These are phyloP conservation scores for Corydoras sp. DNA, from an alignment of 2,113 vertebrate genomes.

Conservation along the genomic window DNA sequence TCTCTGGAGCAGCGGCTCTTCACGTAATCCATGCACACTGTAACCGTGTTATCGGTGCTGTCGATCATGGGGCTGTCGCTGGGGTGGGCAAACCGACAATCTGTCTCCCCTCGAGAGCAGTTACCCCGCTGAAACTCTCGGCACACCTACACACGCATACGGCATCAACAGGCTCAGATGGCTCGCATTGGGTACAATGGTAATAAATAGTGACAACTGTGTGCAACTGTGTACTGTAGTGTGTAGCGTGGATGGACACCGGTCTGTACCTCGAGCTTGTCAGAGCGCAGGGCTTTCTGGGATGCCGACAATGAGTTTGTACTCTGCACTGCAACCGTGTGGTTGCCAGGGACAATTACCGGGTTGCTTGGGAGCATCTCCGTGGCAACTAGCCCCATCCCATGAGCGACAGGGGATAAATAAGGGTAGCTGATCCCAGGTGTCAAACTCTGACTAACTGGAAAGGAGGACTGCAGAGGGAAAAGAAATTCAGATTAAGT, in stretches of 20 bases:
- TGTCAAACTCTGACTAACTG: slow-evolving; percentile 84
- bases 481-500: background rate
- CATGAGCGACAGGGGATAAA: slow-evolving; percentile 87
- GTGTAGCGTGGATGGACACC: too few species aligned
- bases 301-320: slow-evolving; percentile 69
- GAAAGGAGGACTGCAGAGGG: slow-evolving; percentile 82
- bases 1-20: slow-evolving; percentile 99
- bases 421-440: slow-evolving; percentile 92
- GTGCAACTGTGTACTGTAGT: background rate
- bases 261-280: slow-evolving; percentile 90
- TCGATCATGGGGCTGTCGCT: slow-evolving; percentile 98
- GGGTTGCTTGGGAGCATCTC: slow-evolving; percentile 88
- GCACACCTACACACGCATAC: slow-evolving; percentile 73
- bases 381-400: slow-evolving; percentile 93
- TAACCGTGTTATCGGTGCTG: slow-evolving; percentile 98
- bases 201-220: slow-evolving; percentile 23
- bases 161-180: slow-evolving; percentile 28
- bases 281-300: slow-evolving; percentile 95
- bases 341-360: slow-evolving; percentile 90
- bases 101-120: slow-evolving; percentile 93
- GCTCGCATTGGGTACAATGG: background rate
- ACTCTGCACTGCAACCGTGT: slow-evolving; percentile 78
- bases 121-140: slow-evolving; percentile 97
- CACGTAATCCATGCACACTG: slow-evolving; percentile 99
- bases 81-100: slow-evolving; percentile 96